Evolutionary conservation across 2,888 invertebrate species (phyloP).

Genomic region (Volucella bombylans): DNA sequence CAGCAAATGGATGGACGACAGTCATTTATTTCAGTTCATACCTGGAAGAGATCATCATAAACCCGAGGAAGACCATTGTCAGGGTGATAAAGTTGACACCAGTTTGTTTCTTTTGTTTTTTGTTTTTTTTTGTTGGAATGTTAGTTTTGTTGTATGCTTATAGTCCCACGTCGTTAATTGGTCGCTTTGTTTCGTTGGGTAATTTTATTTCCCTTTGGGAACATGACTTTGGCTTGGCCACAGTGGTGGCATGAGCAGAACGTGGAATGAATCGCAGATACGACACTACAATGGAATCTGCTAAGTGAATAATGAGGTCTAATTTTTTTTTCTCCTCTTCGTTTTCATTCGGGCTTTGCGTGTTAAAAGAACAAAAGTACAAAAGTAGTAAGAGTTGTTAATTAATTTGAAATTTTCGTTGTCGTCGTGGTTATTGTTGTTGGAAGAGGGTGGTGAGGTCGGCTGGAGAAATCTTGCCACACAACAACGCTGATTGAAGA

Average conservation of each 20-base stretch:
- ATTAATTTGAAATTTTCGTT: slow-evolving; percentile 21
- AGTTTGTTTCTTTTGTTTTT: not conserved
- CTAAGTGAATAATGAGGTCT: slow-evolving; percentile 69
- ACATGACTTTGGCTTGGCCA: not conserved
- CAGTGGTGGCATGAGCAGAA: not conserved
- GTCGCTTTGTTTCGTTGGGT: slow-evolving; percentile 63
- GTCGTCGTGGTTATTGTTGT: not conserved
- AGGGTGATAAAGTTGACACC: slow-evolving; percentile 68
- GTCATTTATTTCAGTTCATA: slow-evolving; percentile 4
- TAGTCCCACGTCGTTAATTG: slow-evolving; percentile 58
- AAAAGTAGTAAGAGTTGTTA: slow-evolving; percentile 22
- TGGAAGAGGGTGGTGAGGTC: not conserved
- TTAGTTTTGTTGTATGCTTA: not conserved
- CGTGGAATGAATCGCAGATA: not conserved
- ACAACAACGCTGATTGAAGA: not conserved
- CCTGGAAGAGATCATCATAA: slow-evolving; percentile 49
- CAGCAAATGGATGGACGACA: slow-evolving; percentile 1
- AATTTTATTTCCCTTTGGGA: slow-evolving; percentile 32
- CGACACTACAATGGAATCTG: slow-evolving; percentile 39
- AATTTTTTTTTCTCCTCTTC: slow-evolving; percentile 28
- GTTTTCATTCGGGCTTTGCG: slow-evolving; percentile 17
- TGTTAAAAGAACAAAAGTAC: not conserved
- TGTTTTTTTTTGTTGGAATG: slow-evolving; percentile 6
- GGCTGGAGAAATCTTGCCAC: not conserved
- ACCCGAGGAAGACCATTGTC: slow-evolving; percentile 64